phyloP scores from a whole-genome alignment of 2,888 invertebrate genomes.

The Muscina levida region DNA sequence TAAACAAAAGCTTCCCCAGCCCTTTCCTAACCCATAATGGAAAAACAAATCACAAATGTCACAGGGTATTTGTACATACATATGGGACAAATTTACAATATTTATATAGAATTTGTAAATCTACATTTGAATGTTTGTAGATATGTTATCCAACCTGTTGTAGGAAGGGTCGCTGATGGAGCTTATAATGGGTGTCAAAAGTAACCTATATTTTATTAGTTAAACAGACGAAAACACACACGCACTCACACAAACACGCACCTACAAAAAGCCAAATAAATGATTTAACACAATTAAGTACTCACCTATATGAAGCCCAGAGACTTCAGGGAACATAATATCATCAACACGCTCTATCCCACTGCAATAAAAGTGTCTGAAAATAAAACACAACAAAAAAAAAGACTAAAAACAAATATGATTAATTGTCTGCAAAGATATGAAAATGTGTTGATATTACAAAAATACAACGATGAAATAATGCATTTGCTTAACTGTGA shows the following conservation, averaged over 20 bases:
- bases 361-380: conserved; percentile 3
- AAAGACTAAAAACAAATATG: conserved; percentile 32
- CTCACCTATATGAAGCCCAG: conserved; percentile 1
- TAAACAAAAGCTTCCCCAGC: conserved; percentile 13
- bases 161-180: background rate
- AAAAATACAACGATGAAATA: background rate
- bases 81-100: conserved; percentile 9
- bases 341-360: background rate
- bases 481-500: conserved; percentile 15
- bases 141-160: conserved; percentile 3
- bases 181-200: conserved; percentile 49
- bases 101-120: background rate
- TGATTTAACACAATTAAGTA: conserved; percentile 3
- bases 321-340: background rate
- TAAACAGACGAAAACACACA: conserved; percentile 14
- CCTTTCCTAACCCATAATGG: background rate
- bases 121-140: conserved; percentile 18
- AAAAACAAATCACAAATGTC: conserved; percentile 25
- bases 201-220: conserved; percentile 43
- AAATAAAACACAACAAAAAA: conserved; percentile 17
- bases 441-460: conserved; percentile 18
- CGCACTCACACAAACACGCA: conserved; percentile 16
- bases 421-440: conserved; percentile 33
- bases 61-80: background rate
- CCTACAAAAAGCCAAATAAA: background rate